Conservation (phyloP, 92 coral and sea anemone species). For the Heliopora coerulea region DNA sequence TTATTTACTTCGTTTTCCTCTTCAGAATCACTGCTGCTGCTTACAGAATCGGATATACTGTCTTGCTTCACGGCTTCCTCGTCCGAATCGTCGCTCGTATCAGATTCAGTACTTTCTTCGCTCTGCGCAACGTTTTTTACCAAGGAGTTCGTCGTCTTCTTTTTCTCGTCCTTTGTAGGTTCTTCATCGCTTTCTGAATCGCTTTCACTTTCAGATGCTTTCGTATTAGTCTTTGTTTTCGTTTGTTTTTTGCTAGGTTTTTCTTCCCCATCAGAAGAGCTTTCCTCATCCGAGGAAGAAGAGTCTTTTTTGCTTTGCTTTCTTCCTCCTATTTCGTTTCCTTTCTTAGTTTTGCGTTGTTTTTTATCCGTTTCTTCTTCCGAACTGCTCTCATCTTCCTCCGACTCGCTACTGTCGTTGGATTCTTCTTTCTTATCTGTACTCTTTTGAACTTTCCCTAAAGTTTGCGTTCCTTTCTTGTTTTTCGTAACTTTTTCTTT, state of each 20-base stretch:
- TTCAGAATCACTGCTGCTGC: neutral
- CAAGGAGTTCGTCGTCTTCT: slow-evolving; percentile 14
- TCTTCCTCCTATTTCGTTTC: neutral
- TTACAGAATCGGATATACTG: neutral
- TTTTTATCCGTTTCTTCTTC: neutral
- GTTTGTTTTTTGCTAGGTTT: neutral
- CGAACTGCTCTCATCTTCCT: neutral
- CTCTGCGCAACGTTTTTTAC: neutral
- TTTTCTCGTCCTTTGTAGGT: slow-evolving; percentile 8
- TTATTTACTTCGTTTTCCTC: slow-evolving; percentile 10
- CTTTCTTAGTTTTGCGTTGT: neutral
- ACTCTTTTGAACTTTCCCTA: neutral
- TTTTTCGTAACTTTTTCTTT: slow-evolving; percentile 7
- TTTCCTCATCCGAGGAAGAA: neutral
- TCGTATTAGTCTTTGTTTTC: neutral
- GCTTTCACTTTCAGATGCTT: no score
- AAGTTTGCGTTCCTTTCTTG: neutral
- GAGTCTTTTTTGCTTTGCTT: neutral
- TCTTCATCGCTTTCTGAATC: neutral
- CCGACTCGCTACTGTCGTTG: neutral
- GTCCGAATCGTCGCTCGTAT: slow-evolving; percentile 24
- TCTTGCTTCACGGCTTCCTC: neutral
- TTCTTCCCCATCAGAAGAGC: neutral
- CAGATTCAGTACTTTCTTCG: slow-evolving; percentile 7
- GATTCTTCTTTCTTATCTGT: neutral